phyloP scores from a whole-genome alignment of 2,797 vertebrate species.

The Phrynocephalus guinanensis region DNA sequence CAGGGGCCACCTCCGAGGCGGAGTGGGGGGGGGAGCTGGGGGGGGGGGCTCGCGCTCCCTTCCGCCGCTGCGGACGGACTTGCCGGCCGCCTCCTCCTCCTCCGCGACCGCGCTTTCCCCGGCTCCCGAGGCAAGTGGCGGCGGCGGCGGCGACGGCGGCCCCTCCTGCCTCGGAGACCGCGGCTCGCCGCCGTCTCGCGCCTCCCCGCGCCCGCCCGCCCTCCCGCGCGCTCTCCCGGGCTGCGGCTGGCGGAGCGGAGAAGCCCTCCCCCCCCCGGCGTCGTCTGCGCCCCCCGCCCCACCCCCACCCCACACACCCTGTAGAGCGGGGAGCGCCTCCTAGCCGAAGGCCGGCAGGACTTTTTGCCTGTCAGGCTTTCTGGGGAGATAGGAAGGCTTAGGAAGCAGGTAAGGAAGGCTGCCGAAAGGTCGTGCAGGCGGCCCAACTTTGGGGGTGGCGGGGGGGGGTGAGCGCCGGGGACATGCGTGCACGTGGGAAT shows the following conservation, averaged over 20 bases:
- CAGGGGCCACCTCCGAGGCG: slow-evolving; percentile 58
- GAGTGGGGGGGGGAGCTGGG: slow-evolving; percentile 50
- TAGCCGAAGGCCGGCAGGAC: slow-evolving; percentile 55
- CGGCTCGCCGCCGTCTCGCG: neutral
- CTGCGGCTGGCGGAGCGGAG: neutral
- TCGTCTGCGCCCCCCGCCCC: too few relatives aligned
- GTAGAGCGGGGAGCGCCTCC: slow-evolving; percentile 54
- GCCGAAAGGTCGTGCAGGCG: slow-evolving; percentile 30
- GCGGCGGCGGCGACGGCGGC: too few relatives aligned
- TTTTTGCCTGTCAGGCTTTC: slow-evolving; percentile 58
- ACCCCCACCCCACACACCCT: slow-evolving; percentile 47
- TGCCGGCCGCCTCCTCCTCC: slow-evolving; percentile 39
- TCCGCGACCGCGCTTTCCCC: neutral
- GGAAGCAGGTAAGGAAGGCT: slow-evolving; percentile 74
- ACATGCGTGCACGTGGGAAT: slow-evolving; percentile 62
- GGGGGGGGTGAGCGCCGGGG: slow-evolving; percentile 60
- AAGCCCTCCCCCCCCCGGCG: too few relatives aligned
- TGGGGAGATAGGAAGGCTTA: slow-evolving; percentile 49
- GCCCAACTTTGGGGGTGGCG: slow-evolving; percentile 59
- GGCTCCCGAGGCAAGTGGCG: neutral
- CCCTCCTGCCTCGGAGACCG: neutral
- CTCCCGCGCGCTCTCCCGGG: neutral
- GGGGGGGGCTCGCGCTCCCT: slow-evolving; percentile 57
- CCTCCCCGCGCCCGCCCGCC: neutral
- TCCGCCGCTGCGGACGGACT: slow-evolving; percentile 60